Conservation (phyloP, 1,140 invertebrate species). For the Apis mellifera region Amel_HAv3.1 CM009937.2:12944501-12945000, state of each 20-base stretch:
- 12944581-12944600: too few species aligned
- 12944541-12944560: too few species aligned
- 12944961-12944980: not conserved
- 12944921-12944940: conserved; percentile 7
- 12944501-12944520: too few species aligned
- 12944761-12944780: not conserved
- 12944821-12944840: not conserved
- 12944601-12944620: too few species aligned
- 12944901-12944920: not conserved
- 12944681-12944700: not conserved
- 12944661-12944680: not conserved
- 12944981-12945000: conserved; percentile 28
- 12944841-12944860: not conserved
- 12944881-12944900: not conserved
- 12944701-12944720: too few species aligned
- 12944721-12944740: not conserved
- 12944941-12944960: conserved; percentile 26
- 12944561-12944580: too few species aligned
- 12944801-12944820: not conserved
- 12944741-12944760: not conserved
- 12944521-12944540: too few species aligned
- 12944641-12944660: not conserved
- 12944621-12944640: too few species aligned
- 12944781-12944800: not conserved
- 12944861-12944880: not conserved